Base-by-base conservation (phyloP, 2,888 invertebrate genomes). In the Drosophila histrio region DNA sequence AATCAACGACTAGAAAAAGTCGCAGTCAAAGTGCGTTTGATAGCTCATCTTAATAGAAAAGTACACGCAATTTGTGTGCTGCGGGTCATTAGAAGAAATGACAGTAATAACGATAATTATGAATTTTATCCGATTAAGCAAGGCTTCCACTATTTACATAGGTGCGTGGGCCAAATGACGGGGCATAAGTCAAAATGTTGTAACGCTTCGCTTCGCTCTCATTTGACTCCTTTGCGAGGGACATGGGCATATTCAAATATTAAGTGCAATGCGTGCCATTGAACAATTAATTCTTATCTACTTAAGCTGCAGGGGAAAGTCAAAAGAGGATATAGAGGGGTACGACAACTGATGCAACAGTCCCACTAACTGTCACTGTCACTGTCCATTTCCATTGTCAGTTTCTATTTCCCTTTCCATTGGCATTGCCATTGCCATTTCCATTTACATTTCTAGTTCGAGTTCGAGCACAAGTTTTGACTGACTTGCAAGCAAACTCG, bases 21-120 rank as follows among this genome's bases (percentile, higher is more conserved):
- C 65, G 70, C 77, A 82, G 80, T 81, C 65, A 81, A 79, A 84
- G 67, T 84, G 84, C 84, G 84, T 87, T 84, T 88, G 90, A 90
- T 89, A 89, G 83, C 77, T 83, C 82, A 89, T 86, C 90, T 80
- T 89, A 90, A 90, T 90, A 89, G 86, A 83, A 89, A 89, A 79
- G 78, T 81, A 80, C 90, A 90, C 90, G 90, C 90, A 89, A 89
- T 77, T 76, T 73, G 70, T 68, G 78, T 50, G 58, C 50, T 21
- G 60, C 49, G 56, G 71, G 87, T 77, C 86, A 82, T 85, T 87
- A 78, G 82, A 80, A 86, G 77, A 89, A 90, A 90, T 89, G 88
- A 89, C 89, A 88, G 90, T 91, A 91, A 91, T 91, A 91, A 91
- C 91, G 83, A 91, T 91, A 91, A 91, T 91, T 91, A 91, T 91